phyloP scores from a whole-genome alignment of 1,140 invertebrate species.

The Drosophila hydei region DNA sequence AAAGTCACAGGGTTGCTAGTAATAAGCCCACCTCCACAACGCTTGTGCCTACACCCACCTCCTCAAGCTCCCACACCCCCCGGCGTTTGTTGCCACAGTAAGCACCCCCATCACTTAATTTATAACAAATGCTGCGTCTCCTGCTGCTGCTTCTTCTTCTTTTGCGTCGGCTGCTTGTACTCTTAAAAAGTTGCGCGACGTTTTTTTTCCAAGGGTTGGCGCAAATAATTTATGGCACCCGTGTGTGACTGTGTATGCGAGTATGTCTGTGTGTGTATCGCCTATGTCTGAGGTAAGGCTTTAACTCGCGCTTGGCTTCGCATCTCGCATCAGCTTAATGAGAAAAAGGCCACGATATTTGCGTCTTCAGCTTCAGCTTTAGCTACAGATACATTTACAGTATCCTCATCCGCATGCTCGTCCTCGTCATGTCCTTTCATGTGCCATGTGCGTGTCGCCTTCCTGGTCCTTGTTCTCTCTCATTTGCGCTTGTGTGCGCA shows the following conservation, averaged over 20 bases:
- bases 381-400: conserved; percentile 18
- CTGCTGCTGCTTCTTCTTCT: conserved; percentile 19
- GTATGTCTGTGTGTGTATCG: background rate
- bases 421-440: conserved; percentile 30
- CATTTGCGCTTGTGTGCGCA: conserved; percentile 68
- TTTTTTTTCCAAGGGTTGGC: conserved; percentile 70
- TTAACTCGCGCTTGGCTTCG: conserved; percentile 33
- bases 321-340: conserved; percentile 70
- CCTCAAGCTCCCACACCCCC: background rate
- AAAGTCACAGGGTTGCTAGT: conserved; percentile 47
- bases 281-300: conserved; percentile 2
- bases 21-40: conserved; percentile 48
- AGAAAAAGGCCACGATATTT: conserved; percentile 71
- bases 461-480: conserved; percentile 42
- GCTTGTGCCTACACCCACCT: background rate
- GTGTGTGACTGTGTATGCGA: conserved; percentile 38
- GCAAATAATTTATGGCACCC: conserved; percentile 75
- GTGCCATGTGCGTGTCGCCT: conserved; percentile 46
- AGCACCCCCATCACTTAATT: conserved; percentile 77
- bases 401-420: conserved; percentile 6
- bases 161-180: conserved; percentile 12
- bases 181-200: conserved; percentile 52
- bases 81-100: conserved; percentile 33
- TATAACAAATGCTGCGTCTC: conserved; percentile 67
- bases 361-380: conserved; percentile 42